Base-by-base conservation (phyloP, 2,888 invertebrate genomes). In the Heliconius ismenius region DNA sequence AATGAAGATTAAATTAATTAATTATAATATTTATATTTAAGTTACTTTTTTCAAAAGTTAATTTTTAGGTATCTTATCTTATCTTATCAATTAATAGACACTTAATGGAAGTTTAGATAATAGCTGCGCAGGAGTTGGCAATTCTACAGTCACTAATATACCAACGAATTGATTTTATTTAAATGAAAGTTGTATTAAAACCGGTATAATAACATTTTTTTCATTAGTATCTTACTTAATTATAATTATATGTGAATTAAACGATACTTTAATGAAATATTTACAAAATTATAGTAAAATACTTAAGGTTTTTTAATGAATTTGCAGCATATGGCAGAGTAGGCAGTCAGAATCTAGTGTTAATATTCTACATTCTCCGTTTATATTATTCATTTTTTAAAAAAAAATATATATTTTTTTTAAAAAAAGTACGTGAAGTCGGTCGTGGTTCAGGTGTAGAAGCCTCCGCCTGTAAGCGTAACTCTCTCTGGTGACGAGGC, bases 91-190 rank as follows among this genome's bases (percentile, higher is more conserved):
- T 39, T 39, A 67, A 39, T 24, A 64, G n/a, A 11, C 65, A 36
- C 36, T 65, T 36, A 67, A n/a, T 24, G 36, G 13, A 24, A 39
- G 11, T 67, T 39, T 15, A 39, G 67, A 67, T 67, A 67, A 39
- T 15, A 39, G 67, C 15, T 67, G 67, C 67, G 67, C 67, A 39
- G 39, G 67, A 67, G 67, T 67, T 43, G n/a, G 3, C 13, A n/a
- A 39, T 2, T 18, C 26, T n/a, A 58, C n/a, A 58, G 18, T 15
- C 15, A 62, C 15, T 62, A 13, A 26, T 62, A 62, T 15, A 62
- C 1, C 13, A 62, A 62, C 6, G 26, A 26, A 62, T 62, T 26
- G 6, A 62, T 26, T 62, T 15, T 62, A 62, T 13, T 15, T 62
- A 62, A 26, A 26, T 26, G 24, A 60, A 60, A 60, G 60, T 60